Percentiles rank a stretch among this genome's conserved stretches.
phyloP scores from a whole-genome alignment of 2,797 vertebrate species.

The Hybognathus amarus region DNA sequence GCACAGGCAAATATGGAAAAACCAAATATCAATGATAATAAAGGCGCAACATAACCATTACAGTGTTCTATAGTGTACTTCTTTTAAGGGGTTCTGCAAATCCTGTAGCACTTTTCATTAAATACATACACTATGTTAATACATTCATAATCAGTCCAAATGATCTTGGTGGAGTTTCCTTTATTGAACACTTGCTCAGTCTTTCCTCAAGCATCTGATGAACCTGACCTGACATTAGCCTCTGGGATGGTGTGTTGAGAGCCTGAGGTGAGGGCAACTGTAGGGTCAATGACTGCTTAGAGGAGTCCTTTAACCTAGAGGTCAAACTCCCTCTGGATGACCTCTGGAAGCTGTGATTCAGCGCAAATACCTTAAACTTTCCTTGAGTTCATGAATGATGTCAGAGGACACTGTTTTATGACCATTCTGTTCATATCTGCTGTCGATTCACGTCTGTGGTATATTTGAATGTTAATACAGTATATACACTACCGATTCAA shows the following conservation, averaged over 20 bases:
- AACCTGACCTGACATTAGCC: constrained; percentile 66
- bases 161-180: neutral
- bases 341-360: constrained; percentile 47
- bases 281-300: constrained; percentile 70
- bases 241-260: constrained; percentile 48
- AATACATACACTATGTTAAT: neutral
- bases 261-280: neutral
- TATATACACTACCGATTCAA: too few relatives aligned
- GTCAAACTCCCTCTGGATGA: constrained; percentile 68
- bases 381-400: neutral
- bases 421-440: neutral
- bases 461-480: too few relatives aligned
- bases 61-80: neutral
- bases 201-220: neutral
- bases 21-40: neutral
- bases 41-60: neutral
- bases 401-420: neutral
- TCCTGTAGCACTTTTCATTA: neutral
- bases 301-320: constrained; percentile 63
- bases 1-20: neutral
- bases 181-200: neutral
- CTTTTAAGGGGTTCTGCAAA: neutral
- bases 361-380: neutral
- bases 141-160: neutral
- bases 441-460: neutral